phyloP scores from a whole-genome alignment of 2,797 vertebrate species.

The Aeoliscus strigatus region DNA sequence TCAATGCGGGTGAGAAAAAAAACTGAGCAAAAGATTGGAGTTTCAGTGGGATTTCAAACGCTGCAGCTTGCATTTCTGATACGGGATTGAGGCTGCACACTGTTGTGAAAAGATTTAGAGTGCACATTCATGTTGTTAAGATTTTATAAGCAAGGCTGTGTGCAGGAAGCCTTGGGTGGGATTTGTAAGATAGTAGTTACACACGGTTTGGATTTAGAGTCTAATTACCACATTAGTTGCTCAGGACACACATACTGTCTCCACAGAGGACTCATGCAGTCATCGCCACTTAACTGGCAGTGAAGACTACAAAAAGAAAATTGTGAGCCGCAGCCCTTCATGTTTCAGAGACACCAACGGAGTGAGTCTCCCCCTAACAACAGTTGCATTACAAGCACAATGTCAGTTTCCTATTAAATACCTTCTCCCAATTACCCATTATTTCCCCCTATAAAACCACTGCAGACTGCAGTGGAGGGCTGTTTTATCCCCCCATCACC shows the following conservation, averaged over 20 bases:
- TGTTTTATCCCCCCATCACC: slow-evolving; percentile 63
- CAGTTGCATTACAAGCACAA: slow-evolving; percentile 67
- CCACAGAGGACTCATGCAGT: slow-evolving; percentile 36
- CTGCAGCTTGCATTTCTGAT: slow-evolving; percentile 28
- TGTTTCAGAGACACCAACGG: slow-evolving; percentile 53
- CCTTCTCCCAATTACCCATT: slow-evolving; percentile 81
- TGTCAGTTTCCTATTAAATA: slow-evolving; percentile 80
- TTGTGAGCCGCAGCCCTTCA: slow-evolving; percentile 41
- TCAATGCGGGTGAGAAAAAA: slow-evolving; percentile 48
- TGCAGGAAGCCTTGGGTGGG: background rate
- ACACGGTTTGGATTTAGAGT: slow-evolving; percentile 13
- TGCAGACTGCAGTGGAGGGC: slow-evolving; percentile 71
- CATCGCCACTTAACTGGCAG: slow-evolving; percentile 51
- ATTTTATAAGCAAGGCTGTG: no score
- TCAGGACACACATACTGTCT: slow-evolving; percentile 32
- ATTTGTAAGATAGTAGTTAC: slow-evolving; percentile 1
- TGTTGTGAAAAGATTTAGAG: slow-evolving; percentile 18
- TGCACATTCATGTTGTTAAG: no score
- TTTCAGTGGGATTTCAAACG: slow-evolving; percentile 52
- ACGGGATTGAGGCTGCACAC: slow-evolving; percentile 21
- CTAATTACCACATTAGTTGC: slow-evolving; percentile 8
- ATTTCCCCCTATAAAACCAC: slow-evolving; percentile 79
- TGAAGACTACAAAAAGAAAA: slow-evolving; percentile 54
- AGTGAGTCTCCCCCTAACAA: slow-evolving; percentile 62
- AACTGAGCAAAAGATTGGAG: slow-evolving; percentile 44